Evolutionary conservation across 2,888 invertebrate genomes (phyloP).

Genomic region (Tenthredo mesomela): DNA sequence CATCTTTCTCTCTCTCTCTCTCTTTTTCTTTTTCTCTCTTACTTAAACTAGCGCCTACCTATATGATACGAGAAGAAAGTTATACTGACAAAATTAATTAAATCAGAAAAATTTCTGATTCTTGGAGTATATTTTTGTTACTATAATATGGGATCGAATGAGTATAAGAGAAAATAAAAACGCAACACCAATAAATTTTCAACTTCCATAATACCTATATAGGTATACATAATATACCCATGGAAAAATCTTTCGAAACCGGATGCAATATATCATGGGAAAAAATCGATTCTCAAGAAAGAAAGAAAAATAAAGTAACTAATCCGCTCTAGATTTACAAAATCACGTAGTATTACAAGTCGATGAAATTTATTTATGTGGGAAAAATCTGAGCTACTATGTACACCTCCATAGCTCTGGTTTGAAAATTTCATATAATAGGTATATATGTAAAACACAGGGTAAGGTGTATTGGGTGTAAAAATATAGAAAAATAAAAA

Average conservation of each 20-base stretch:
- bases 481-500: conserved; percentile 24
- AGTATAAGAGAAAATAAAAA: background rate
- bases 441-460: conserved; percentile 53
- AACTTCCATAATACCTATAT: too few relatives aligned
- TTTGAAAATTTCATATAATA: conserved; percentile 50
- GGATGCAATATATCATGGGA: conserved; percentile 36
- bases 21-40: background rate
- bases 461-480: conserved; percentile 9
- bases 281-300: conserved; percentile 10
- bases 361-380: background rate
- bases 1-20: background rate
- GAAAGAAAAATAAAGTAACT: background rate
- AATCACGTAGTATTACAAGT: background rate
- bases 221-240: too few relatives aligned
- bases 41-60: background rate
- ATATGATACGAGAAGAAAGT: background rate
- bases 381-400: background rate
- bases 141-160: background rate
- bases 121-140: background rate
- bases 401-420: too few relatives aligned
- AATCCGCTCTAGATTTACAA: conserved; percentile 24
- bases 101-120: background rate
- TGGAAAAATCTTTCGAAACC: background rate
- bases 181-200: background rate
- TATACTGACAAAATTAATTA: background rate